Evolutionary conservation across 2,888 invertebrate species (phyloP).

Genomic region (Zaprionus lineosus): DNA sequence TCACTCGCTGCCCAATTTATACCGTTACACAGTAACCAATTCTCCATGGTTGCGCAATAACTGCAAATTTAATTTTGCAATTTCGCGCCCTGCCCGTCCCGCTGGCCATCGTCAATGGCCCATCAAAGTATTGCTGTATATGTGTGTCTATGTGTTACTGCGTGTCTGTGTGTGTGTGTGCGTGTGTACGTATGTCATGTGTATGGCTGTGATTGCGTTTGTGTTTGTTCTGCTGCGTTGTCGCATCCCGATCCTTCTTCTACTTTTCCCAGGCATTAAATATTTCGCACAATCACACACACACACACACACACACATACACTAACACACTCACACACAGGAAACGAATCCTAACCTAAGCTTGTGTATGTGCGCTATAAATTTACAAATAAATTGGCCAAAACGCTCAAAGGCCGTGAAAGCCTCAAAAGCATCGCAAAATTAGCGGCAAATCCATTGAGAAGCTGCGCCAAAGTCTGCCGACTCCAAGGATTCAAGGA

Average conservation of each 20-base stretch:
- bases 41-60: conserved; percentile 78
- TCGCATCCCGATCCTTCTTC: conserved; percentile 4
- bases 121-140: conserved; percentile 6
- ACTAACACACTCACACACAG: conserved; percentile 1
- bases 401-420: conserved; percentile 49
- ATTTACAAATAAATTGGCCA: conserved; percentile 64
- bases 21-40: conserved; percentile 71
- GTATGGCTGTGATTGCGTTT: no score
- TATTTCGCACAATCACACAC: conserved; percentile 24
- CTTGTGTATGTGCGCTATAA: conserved; percentile 48
- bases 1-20: conserved; percentile 54
- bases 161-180: no score
- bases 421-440: conserved; percentile 45
- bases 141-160: no score
- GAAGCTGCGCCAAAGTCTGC: conserved; percentile 9
- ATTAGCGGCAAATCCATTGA: conserved; percentile 41
- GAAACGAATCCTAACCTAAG: conserved; percentile 54
- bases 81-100: conserved; percentile 59
- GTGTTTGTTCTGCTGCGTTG: conserved; percentile 10
- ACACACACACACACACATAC: conserved; percentile 21
- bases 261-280: conserved; percentile 47
- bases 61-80: conserved; percentile 76
- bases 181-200: no score
- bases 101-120: conserved; percentile 5
- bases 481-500: conserved; percentile 8